A percentile compares a stretch with the other conserved stretches of the same genome.
Conservation (phyloP, 2,888 invertebrate species). For the Agrochola macilenta region DNA sequence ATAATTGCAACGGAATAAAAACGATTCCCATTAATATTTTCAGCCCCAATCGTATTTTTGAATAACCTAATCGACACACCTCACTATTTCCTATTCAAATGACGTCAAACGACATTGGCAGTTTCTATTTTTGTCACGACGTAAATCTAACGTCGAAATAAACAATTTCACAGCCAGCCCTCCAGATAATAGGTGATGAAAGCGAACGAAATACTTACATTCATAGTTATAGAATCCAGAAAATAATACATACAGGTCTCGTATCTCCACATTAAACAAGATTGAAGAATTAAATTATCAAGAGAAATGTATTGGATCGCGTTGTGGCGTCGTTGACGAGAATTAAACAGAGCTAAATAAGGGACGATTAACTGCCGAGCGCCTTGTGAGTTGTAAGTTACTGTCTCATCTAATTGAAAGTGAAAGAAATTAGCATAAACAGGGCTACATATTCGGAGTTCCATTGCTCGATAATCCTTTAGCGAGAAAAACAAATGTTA, state of each 20-base stretch:
- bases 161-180: constrained; percentile 1
- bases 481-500: constrained; percentile 45
- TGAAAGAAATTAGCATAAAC: constrained; percentile 62
- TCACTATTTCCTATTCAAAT: background rate
- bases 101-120: constrained; percentile 5
- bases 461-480: constrained; percentile 51
- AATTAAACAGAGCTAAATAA: constrained; percentile 51
- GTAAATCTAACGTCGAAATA: background rate
- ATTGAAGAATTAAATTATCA: constrained; percentile 52
- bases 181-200: constrained; percentile 9
- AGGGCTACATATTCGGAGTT: constrained; percentile 36
- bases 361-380: constrained; percentile 34
- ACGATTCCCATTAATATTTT: background rate
- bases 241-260: constrained; percentile 43
- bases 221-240: constrained; percentile 34
- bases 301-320: constrained; percentile 46
- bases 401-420: constrained; percentile 63
- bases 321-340: constrained; percentile 33
- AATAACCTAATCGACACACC: background rate
- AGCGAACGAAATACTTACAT: constrained; percentile 19
- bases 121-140: constrained; percentile 4
- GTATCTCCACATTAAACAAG: constrained; percentile 45
- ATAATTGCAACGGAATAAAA: background rate
- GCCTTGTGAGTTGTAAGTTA: constrained; percentile 39
- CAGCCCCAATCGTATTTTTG: background rate